Conservation (phyloP, 2,797 vertebrate species). For the Leptoclinus maculatus region DNA sequence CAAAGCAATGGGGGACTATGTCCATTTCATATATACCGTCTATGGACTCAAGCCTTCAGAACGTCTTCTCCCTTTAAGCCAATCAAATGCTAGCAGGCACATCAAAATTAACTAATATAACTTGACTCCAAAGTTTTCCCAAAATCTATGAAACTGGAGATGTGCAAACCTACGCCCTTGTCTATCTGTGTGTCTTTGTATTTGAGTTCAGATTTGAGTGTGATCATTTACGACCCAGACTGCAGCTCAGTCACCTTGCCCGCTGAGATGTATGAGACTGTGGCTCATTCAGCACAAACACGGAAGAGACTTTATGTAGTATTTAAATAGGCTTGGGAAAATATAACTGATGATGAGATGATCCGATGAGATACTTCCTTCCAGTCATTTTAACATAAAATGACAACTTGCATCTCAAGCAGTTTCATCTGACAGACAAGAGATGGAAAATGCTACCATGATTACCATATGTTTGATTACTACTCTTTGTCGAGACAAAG, state of each 20-base stretch:
- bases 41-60: too few species aligned
- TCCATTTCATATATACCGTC: too few species aligned
- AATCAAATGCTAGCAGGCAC: too few species aligned
- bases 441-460: background rate
- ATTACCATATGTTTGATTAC: constrained; percentile 14
- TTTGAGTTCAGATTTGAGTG: constrained; percentile 47
- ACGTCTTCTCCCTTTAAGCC: background rate
- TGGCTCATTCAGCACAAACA: constrained; percentile 86
- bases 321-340: constrained; percentile 50
- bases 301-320: constrained; percentile 69
- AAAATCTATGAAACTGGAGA: background rate
- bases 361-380: constrained; percentile 7
- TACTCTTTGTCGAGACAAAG: background rate
- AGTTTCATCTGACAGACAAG: constrained; percentile 4
- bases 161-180: background rate
- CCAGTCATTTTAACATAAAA: background rate
- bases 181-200: constrained; percentile 3
- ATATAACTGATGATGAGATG: constrained; percentile 54
- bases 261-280: constrained; percentile 85
- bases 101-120: background rate
- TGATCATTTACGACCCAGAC: constrained; percentile 65
- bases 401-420: background rate
- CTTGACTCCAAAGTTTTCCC: background rate
- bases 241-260: constrained; percentile 85
- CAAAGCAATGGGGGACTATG: too few species aligned